A percentile compares a stretch with the other conserved stretches of the same genome.
Conservation (phyloP, 2,113 vertebrate genomes). For the Hippocampus guttulatus region DNA sequence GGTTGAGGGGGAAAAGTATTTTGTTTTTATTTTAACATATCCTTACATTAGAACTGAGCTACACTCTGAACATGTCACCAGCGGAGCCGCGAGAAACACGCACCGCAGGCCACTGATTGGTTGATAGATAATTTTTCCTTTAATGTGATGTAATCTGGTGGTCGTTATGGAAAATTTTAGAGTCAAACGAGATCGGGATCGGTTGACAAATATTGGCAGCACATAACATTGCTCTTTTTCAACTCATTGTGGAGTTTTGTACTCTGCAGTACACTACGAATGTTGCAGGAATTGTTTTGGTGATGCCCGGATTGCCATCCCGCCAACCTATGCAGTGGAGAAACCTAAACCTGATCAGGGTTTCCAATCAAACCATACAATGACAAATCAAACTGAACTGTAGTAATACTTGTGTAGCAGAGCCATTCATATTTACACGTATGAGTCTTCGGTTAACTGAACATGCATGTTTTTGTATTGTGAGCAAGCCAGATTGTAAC, state of each 20-base stretch:
- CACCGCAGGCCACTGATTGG: not conserved
- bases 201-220: not conserved
- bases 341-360: not conserved
- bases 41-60: not conserved
- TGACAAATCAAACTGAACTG: not conserved
- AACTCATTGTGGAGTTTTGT: not conserved
- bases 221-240: not conserved
- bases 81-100: not conserved
- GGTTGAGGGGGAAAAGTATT: not conserved
- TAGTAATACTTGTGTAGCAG: not conserved
- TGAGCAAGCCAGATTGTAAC: not conserved
- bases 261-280: not conserved
- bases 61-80: not conserved
- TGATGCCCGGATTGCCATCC: not conserved
- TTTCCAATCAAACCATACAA: not conserved
- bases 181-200: too few species aligned
- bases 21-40: not conserved
- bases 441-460: not conserved
- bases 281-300: not conserved
- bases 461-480: not conserved
- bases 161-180: not conserved
- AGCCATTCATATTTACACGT: not conserved
- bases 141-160: not conserved
- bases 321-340: not conserved
- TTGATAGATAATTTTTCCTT: not conserved